A percentile compares a stretch with the other conserved stretches of the same genome.
phyloP scores from a whole-genome alignment of 1,140 invertebrate genomes.

The Neodiprion lecontei region DNA sequence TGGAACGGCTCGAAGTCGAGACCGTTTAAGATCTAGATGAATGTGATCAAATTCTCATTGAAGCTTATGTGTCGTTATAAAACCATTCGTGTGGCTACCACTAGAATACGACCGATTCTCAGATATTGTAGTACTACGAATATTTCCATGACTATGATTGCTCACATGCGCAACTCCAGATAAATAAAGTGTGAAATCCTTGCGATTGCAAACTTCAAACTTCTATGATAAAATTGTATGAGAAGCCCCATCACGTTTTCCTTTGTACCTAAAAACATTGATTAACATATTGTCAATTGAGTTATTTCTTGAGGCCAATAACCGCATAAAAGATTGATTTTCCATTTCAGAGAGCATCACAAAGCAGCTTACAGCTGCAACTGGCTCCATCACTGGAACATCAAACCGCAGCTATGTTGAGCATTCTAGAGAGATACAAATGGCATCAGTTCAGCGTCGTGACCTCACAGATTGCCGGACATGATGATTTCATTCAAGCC shows the following conservation, averaged over 20 bases:
- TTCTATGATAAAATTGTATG: background rate
- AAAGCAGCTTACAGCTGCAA: conserved; percentile 86
- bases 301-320: background rate
- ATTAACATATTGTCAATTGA: background rate
- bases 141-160: too few species aligned
- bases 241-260: background rate
- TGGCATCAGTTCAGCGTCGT: conserved; percentile 96
- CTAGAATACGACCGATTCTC: too few species aligned
- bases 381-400: conserved; percentile 93
- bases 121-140: too few species aligned
- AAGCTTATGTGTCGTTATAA: background rate
- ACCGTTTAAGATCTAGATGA: background rate
- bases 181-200: too few species aligned
- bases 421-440: conserved; percentile 91
- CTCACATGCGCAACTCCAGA: too few species aligned
- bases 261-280: background rate
- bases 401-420: conserved; percentile 92
- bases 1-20: too few species aligned
- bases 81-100: background rate
- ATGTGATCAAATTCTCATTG: background rate
- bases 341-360: conserved; percentile 75
- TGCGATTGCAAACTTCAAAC: too few species aligned
- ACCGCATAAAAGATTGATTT: background rate
- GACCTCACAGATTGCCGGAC: conserved; percentile 90
- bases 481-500: conserved; percentile 93